phyloP scores from a whole-genome alignment of 1,140 invertebrate genomes.

The Panulirus ornatus region DNA sequence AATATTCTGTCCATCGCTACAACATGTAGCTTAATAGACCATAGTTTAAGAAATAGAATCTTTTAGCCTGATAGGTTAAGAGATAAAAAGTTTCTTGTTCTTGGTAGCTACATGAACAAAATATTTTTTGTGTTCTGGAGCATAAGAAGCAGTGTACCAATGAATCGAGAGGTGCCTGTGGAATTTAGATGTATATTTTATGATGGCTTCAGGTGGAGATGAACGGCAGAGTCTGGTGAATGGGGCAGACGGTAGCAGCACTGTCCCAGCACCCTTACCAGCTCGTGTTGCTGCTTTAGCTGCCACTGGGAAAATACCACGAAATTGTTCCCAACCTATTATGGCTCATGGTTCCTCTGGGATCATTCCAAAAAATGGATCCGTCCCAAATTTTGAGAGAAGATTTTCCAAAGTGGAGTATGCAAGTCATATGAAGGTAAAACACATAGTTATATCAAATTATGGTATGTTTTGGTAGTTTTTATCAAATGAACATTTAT shows the following conservation, averaged over 20 bases:
- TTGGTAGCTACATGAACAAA: no score
- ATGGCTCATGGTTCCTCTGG: conserved; percentile 78
- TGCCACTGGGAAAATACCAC: conserved; percentile 81
- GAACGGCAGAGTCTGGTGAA: conserved; percentile 35
- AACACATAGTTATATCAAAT: not conserved
- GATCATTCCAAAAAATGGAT: conserved; percentile 88
- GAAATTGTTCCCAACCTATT: conserved; percentile 90
- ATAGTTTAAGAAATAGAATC: no score
- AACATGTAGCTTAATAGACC: no score
- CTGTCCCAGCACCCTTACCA: not conserved
- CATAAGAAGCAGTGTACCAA: no score
- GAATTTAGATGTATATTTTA: not conserved
- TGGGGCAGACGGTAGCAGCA: not conserved
- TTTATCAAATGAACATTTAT: conserved; percentile 28
- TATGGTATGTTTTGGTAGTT: conserved; percentile 18
- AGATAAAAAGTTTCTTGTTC: no score
- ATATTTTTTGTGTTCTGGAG: no score
- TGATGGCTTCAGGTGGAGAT: conserved; percentile 27
- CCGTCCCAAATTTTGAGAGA: conserved; percentile 91
- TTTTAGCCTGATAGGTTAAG: no score
- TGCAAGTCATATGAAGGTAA: conserved; percentile 70
- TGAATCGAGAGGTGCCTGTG: no score
- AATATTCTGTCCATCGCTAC: no score
- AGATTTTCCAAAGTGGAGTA: conserved; percentile 78
- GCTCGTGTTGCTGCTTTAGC: conserved; percentile 25